Percentiles rank a stretch among this genome's conserved stretches.
Conservation (phyloP, 2,888 invertebrate genomes). For the Nemoura dubitans region DNA sequence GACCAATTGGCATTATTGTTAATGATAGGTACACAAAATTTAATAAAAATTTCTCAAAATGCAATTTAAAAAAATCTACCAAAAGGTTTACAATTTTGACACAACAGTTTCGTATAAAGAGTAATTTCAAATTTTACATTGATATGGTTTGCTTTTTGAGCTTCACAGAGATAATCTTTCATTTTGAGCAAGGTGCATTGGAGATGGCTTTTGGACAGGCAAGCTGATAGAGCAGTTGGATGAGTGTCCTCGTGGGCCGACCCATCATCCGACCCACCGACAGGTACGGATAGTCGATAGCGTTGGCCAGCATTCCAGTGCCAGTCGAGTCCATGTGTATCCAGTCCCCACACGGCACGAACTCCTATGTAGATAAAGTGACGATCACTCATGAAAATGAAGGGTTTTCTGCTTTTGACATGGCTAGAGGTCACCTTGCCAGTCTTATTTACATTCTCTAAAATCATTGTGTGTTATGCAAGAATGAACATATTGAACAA, state of each 20-base stretch:
- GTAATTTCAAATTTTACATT: background rate
- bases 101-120: background rate
- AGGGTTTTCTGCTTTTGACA: too few relatives aligned
- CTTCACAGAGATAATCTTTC: background rate
- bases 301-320: conserved; percentile 70
- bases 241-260: conserved; percentile 69
- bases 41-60: background rate
- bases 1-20: too few relatives aligned
- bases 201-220: conserved; percentile 46
- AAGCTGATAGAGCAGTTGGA: conserved; percentile 60
- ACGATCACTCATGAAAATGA: too few relatives aligned
- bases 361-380: conserved; percentile 62
- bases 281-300: conserved; percentile 70
- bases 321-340: conserved; percentile 84
- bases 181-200: background rate
- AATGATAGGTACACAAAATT: background rate
- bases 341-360: conserved; percentile 77
- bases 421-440: too few relatives aligned
- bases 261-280: conserved; percentile 69
- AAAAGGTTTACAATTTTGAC: background rate
- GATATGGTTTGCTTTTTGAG: background rate
- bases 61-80: background rate
- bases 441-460: too few relatives aligned
- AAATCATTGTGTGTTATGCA: too few relatives aligned
- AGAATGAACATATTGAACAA: too few relatives aligned